These are phyloP conservation scores for Dyspetes luteomarginatus DNA, from an alignment of 2,888 invertebrate genomes.

Conservation along the genomic window DNA sequence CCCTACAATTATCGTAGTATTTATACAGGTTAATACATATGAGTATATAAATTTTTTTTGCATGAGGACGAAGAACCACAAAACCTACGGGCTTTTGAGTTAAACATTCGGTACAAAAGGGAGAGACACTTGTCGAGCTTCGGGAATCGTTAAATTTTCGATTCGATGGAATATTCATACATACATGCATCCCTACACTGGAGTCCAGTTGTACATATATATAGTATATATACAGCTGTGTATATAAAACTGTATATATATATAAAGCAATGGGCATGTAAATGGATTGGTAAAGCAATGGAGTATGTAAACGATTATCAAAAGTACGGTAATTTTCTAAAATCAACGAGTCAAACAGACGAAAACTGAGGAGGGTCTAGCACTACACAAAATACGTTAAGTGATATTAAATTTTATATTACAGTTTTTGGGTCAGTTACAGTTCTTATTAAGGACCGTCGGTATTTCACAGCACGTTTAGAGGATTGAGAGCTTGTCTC, in stretches of 20 bases:
- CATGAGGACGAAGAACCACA: background rate
- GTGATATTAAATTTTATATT: too few species aligned
- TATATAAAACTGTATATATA: too few species aligned
- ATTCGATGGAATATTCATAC: constrained; percentile 15
- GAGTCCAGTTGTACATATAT: too few species aligned
- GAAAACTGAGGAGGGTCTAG: too few species aligned
- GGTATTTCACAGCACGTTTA: too few species aligned
- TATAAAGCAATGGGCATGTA: too few species aligned
- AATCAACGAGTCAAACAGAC: constrained; percentile 42
- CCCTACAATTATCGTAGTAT: background rate
- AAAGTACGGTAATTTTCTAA: constrained; percentile 38
- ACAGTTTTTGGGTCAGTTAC: too few species aligned
- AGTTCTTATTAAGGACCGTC: too few species aligned
- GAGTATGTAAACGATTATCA: constrained; percentile 32
- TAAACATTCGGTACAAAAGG: constrained; percentile 5
- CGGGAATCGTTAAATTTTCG: constrained; percentile 46
- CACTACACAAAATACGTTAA: too few species aligned
- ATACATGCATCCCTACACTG: background rate
- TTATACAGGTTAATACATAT: background rate
- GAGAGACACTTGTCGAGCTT: constrained; percentile 34
- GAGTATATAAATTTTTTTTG: background rate
- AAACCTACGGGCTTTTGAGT: constrained; percentile 23
- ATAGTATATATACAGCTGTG: too few species aligned
- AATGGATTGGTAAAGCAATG: background rate
- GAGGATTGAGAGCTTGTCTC: constrained; percentile 47